phyloP scores from a whole-genome alignment of 2,113 vertebrate species.

The Pseudopodoces humilis region DNA sequence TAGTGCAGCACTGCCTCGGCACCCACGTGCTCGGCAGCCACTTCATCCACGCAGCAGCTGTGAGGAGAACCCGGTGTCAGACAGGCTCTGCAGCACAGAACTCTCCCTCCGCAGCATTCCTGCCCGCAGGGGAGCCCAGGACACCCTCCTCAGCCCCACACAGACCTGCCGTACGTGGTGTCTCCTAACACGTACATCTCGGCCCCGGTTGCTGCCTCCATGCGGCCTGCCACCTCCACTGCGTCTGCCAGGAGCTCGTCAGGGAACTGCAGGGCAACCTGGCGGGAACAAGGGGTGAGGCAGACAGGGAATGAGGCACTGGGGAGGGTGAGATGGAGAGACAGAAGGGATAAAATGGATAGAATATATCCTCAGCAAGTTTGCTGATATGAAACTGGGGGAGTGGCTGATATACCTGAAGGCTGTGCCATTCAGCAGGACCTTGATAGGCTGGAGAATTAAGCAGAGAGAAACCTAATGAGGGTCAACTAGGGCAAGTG shows the following conservation, averaged over 20 bases:
- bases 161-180: slow-evolving; percentile 91
- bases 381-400: background rate
- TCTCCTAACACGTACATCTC: slow-evolving; percentile 88
- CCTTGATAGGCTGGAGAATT: background rate
- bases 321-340: background rate
- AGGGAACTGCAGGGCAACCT: slow-evolving; percentile 96
- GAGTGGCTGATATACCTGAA: background rate
- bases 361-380: background rate
- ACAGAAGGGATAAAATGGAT: background rate
- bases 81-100: background rate
- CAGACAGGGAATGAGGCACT: background rate
- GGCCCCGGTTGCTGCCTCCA: slow-evolving; percentile 76
- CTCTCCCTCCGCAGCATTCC: background rate
- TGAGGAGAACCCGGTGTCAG: background rate
- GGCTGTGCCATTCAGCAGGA: background rate
- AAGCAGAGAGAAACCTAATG: background rate
- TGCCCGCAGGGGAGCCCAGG: background rate
- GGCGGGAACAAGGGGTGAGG: background rate
- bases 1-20: slow-evolving; percentile 90
- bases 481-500: background rate
- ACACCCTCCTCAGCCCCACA: background rate
- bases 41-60: slow-evolving; percentile 96
- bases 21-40: slow-evolving; percentile 86
- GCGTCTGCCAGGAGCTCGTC: slow-evolving; percentile 87
- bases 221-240: slow-evolving; percentile 69